Evolutionary conservation across 2,113 vertebrate genomes (phyloP).

Genomic region (Prochilodus magdalenae): DNA sequence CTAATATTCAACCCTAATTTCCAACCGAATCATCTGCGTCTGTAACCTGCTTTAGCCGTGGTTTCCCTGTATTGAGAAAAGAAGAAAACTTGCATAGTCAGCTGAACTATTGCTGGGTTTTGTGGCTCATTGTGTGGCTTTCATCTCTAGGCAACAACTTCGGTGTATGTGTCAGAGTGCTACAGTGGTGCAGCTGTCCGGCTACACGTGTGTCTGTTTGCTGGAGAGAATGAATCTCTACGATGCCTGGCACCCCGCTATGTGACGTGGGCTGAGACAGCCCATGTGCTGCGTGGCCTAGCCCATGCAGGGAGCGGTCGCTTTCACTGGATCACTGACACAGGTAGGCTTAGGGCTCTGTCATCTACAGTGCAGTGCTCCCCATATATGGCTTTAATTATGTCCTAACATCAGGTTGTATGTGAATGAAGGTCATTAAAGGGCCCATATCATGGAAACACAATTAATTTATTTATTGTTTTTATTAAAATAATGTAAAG

Average conservation of each 20-base stretch:
- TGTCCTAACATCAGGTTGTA: not conserved
- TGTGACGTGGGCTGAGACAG: constrained; percentile 62
- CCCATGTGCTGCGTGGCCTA: constrained; percentile 64
- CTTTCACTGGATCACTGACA: constrained; percentile 85
- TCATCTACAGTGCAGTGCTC: not conserved
- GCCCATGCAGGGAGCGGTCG: constrained; percentile 68
- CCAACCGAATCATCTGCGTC: too few relatives aligned
- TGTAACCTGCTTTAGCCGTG: too few relatives aligned
- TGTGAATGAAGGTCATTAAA: too few relatives aligned
- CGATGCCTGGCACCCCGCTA: constrained; percentile 59
- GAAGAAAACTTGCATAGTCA: too few relatives aligned
- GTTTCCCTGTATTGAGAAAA: too few relatives aligned
- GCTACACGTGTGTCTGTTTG: constrained; percentile 81
- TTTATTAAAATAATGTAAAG: too few relatives aligned
- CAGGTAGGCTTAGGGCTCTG: constrained; percentile 65
- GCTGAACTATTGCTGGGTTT: not conserved
- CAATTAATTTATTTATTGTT: too few relatives aligned
- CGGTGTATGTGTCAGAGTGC: constrained; percentile 74
- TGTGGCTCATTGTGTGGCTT: not conserved
- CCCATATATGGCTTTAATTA: too few relatives aligned
- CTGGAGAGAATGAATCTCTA: constrained; percentile 36
- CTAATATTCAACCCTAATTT: too few relatives aligned
- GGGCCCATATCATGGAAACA: too few relatives aligned
- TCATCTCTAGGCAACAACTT: constrained; percentile 54
- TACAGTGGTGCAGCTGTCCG: constrained; percentile 70